Base-by-base conservation (phyloP, 2,797 vertebrate genomes). In the Tragopan temminckii region DNA sequence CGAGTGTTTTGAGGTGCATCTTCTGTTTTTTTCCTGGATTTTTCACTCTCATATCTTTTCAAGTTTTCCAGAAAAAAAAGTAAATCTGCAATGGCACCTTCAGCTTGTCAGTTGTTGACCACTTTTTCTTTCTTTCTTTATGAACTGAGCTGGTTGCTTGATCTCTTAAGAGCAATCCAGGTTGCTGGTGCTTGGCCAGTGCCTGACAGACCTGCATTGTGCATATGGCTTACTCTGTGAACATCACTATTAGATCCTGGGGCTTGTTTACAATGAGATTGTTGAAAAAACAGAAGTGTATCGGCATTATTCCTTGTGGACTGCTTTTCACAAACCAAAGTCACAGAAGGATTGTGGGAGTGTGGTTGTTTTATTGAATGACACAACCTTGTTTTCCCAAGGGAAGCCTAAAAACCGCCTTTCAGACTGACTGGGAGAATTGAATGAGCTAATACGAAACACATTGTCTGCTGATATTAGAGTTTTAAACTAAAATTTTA, bases 361-460 rank as follows among this genome's bases (percentile, higher is more conserved):
- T 67, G 24, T 29, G 5, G 64, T 93, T 84, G 74, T 93, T 97
- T 96, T 96, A 94, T 72, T 96, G 95, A 96, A 96, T 97, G 96
- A 92, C 93, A 97, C 91, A 94, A 85, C 85, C 42, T 92, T 77
- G 61, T 59, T 86, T 89, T 48, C 94, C 92, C 93, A 29, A 10
- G 78, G 88, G 96, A 94, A 94, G 89, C 76, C 96, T 96, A 83
- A 97, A 97, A 96, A 82, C 93, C 76, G 91, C 88, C 85, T 96
- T 94, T 93, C 86, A 94, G 74, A 64, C 71, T 85, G 92, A 82
- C 77, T 6, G 27, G 64, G 89, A 97, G 85, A 76, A 84, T 85
- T 96, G 96, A 97, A 93, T 95, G 94, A 97, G 95, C 96, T 97
- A 93, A 97, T 96, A 94, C 1, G 27, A 95, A 97, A 93, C 88